These are phyloP conservation scores for Diadegma fenestrale DNA, from an alignment of 2,888 invertebrate species.

Conservation along the genomic window DNA sequence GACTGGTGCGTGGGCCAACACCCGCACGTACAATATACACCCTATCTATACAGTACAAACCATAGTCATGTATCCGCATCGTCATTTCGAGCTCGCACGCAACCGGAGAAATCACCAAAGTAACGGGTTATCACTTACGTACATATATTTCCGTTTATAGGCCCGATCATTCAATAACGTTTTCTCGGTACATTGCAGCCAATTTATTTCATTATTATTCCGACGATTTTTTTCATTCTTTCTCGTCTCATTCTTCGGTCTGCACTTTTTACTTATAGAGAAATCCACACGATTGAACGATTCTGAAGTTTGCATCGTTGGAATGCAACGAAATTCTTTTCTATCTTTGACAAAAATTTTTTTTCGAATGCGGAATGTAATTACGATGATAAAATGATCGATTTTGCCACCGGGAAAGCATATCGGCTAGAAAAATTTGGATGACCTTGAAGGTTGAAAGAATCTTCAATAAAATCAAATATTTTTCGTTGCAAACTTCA, in stretches of 20 bases:
- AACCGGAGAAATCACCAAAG: constrained; percentile 63
- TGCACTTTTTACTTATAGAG: not conserved
- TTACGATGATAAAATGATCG: too few relatives aligned
- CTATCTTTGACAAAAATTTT: too few relatives aligned
- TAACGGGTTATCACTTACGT: constrained; percentile 56
- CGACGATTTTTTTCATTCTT: not conserved
- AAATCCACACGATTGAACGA: too few relatives aligned
- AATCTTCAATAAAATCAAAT: too few relatives aligned
- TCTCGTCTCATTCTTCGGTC: not conserved
- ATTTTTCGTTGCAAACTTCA: too few relatives aligned
- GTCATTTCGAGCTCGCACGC: constrained; percentile 62
- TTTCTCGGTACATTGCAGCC: constrained; percentile 65
- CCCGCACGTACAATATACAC: constrained; percentile 72
- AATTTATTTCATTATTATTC: constrained; percentile 65
- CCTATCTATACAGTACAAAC: constrained; percentile 49
- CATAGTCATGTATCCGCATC: constrained; percentile 64
- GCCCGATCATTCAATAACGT: constrained; percentile 69
- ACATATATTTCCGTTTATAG: constrained; percentile 31
- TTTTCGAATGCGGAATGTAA: too few relatives aligned
- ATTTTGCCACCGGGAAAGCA: too few relatives aligned
- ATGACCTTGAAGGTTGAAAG: too few relatives aligned
- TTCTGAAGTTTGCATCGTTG: too few relatives aligned
- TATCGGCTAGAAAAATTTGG: too few relatives aligned
- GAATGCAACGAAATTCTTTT: too few relatives aligned
- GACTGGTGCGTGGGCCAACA: constrained; percentile 78